These are phyloP conservation scores for Atherinosoma microstoma DNA, from an alignment of 2,797 vertebrate species.

Conservation along the genomic window DNA sequence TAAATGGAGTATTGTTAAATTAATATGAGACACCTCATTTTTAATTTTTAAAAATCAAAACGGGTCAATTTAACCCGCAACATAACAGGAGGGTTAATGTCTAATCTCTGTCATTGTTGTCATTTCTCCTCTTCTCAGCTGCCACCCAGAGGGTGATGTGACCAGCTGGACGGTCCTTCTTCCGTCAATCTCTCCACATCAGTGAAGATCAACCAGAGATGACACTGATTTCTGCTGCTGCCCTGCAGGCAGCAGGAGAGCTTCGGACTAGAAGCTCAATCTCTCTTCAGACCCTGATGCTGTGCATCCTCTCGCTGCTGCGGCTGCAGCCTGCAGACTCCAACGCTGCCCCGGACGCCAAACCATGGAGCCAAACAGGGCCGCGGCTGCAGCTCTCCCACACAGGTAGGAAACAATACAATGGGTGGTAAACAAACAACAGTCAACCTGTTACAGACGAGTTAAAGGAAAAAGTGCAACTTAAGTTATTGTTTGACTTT, in stretches of 20 bases:
- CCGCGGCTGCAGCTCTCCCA: constrained; percentile 70
- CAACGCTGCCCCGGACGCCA: neutral
- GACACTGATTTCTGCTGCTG: neutral
- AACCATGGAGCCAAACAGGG: constrained; percentile 48
- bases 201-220: constrained; percentile 32
- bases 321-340: constrained; percentile 29
- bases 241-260: constrained; percentile 3
- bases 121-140: neutral
- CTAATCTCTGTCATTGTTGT: neutral
- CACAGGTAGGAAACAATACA: constrained; percentile 56
- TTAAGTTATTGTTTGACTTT: too few relatives aligned
- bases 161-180: constrained; percentile 10
- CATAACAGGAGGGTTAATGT: neutral
- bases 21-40: too few relatives aligned
- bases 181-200: constrained; percentile 13
- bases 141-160: constrained; percentile 41
- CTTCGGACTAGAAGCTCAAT: neutral
- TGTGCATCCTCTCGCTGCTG: constrained; percentile 39
- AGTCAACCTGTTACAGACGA: too few relatives aligned
- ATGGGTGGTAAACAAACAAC: neutral
- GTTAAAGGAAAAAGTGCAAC: too few relatives aligned
- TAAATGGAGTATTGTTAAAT: too few relatives aligned
- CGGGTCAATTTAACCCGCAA: too few relatives aligned
- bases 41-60: too few relatives aligned
- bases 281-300: neutral